Evolutionary conservation across 1,140 invertebrate genomes (phyloP).

Genomic region (Drosophila dunni): DNA sequence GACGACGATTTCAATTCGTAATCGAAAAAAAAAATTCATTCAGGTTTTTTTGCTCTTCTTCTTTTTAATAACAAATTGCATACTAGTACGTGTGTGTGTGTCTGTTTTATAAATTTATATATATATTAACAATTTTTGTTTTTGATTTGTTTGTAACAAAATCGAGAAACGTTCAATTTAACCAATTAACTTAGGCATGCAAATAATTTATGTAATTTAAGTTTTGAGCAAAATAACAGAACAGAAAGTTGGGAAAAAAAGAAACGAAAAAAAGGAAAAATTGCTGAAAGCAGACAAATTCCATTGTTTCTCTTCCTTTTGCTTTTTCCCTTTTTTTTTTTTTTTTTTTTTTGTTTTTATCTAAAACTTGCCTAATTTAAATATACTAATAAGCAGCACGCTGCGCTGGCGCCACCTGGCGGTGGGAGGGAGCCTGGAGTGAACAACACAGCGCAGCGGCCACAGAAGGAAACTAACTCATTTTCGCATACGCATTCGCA

Average conservation of each 20-base stretch:
- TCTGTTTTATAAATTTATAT: conserved; percentile 21
- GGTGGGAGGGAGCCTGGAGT: neutral
- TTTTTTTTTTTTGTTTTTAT: conserved; percentile 10
- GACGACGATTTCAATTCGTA: conserved; percentile 22
- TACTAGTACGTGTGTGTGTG: conserved; percentile 9
- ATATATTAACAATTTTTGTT: conserved; percentile 40
- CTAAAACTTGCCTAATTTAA: conserved; percentile 59
- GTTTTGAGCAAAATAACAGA: conserved; percentile 11
- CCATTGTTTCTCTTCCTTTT: conserved; percentile 7
- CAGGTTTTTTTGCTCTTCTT: conserved; percentile 26
- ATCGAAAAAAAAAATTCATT: conserved; percentile 44
- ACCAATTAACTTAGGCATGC: conserved; percentile 41
- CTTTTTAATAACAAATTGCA: conserved; percentile 45
- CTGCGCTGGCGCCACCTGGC: conserved; percentile 32
- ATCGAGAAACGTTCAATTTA: conserved; percentile 37
- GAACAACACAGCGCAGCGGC: conserved; percentile 19
- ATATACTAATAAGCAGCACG: conserved; percentile 49
- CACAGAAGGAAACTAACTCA: conserved; percentile 50
- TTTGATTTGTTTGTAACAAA: conserved; percentile 30
- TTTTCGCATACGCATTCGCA: conserved; percentile 29
- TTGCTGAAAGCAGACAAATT: conserved; percentile 41
- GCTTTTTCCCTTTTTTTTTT: neutral
- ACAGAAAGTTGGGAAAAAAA: conserved; percentile 1
- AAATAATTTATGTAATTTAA: conserved; percentile 54
- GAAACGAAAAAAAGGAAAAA: conserved; percentile 15